Conservation (phyloP, 2,888 invertebrate species). For the Diaperis boleti region DNA sequence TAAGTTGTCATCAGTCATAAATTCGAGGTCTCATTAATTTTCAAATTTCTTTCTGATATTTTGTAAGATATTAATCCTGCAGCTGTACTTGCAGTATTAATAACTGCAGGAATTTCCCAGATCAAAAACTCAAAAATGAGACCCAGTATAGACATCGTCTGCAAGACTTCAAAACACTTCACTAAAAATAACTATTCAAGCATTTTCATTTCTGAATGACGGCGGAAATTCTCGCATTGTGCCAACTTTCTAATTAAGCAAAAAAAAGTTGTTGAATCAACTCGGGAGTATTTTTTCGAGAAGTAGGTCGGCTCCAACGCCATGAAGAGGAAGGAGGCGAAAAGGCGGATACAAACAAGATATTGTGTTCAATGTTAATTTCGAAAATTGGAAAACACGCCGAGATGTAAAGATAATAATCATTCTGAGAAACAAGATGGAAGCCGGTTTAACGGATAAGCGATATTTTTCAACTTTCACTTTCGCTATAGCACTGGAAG, state of each 20-base stretch:
- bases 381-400: not conserved
- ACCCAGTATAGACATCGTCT: too few relatives aligned
- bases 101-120: too few relatives aligned
- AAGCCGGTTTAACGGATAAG: not conserved
- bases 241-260: conserved; percentile 2
- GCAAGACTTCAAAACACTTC: too few relatives aligned
- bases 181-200: not conserved
- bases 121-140: too few relatives aligned
- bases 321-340: conserved; percentile 22
- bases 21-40: too few relatives aligned
- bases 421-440: not conserved
- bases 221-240: not conserved
- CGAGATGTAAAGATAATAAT: not conserved
- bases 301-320: conserved; percentile 26
- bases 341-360: conserved; percentile 25
- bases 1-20: too few relatives aligned
- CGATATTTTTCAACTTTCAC: conserved; percentile 12
- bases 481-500: not conserved
- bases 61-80: too few relatives aligned
- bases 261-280: conserved; percentile 1
- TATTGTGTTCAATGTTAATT: conserved; percentile 19
- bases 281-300: not conserved
- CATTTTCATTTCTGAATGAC: not conserved
- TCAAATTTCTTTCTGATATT: too few relatives aligned
- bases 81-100: too few relatives aligned